Conservation (phyloP, 2,888 invertebrate species). For the Agonopterix subpropinquella region DNA sequence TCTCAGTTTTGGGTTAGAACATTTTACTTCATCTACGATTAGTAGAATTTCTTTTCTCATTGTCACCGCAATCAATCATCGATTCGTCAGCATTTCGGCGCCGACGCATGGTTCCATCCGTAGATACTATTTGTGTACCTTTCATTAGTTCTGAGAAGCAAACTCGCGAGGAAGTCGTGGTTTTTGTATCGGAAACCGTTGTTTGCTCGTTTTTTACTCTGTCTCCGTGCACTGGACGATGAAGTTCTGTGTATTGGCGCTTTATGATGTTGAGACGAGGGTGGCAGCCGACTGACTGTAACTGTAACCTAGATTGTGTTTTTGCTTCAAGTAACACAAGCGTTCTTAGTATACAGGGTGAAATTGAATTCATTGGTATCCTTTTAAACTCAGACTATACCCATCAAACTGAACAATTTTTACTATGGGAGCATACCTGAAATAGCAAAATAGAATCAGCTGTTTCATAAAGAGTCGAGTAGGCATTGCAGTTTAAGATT, state of each 20-base stretch:
- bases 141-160: constrained; percentile 69
- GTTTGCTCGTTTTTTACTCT: constrained; percentile 49
- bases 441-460: too few relatives aligned
- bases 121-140: constrained; percentile 61
- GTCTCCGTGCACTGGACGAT: constrained; percentile 23
- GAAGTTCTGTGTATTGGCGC: constrained; percentile 21
- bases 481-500: too few relatives aligned
- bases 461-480: too few relatives aligned
- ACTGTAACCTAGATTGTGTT: too few relatives aligned
- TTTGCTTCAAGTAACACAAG: too few relatives aligned
- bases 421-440: too few relatives aligned
- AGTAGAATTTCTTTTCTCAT: constrained; percentile 37
- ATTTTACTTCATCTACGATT: too few relatives aligned
- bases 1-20: too few relatives aligned
- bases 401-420: too few relatives aligned
- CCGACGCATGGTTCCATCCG: constrained; percentile 56
- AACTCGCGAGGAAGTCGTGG: constrained; percentile 53
- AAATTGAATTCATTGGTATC: too few relatives aligned
- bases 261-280: constrained; percentile 7
- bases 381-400: too few relatives aligned
- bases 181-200: constrained; percentile 68
- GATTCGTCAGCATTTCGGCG: constrained; percentile 41
- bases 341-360: too few relatives aligned
- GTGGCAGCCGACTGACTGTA: background rate
- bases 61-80: constrained; percentile 61